Percentiles rank a stretch among this genome's conserved stretches.
These are phyloP conservation scores for Pogonomyrmex californicus DNA, from an alignment of 1,140 invertebrate genomes.

Conservation along the genomic window DNA sequence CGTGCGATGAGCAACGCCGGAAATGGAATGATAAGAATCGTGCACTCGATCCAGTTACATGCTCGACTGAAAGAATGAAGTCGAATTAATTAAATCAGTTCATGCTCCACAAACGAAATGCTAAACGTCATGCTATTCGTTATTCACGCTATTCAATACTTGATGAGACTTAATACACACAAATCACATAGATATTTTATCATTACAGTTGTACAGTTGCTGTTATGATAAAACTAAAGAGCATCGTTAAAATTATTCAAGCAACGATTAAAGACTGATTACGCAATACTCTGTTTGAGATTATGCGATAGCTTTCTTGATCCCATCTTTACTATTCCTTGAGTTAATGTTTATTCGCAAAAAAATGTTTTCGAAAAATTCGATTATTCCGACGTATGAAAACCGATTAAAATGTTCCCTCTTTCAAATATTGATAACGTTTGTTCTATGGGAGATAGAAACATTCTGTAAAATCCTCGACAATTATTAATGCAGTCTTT, in stretches of 20 bases:
- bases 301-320: slow-evolving; percentile 32
- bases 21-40: slow-evolving; percentile 64
- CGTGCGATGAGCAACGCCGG: slow-evolving; percentile 43
- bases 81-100: slow-evolving; percentile 24
- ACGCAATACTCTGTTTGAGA: slow-evolving; percentile 1
- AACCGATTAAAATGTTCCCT: not conserved
- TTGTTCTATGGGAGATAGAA: not conserved
- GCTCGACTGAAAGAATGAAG: not conserved
- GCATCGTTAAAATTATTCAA: not conserved
- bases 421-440: not conserved
- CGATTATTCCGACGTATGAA: not conserved
- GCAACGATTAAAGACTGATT: not conserved
- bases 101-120: not conserved
- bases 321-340: not conserved
- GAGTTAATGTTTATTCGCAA: not conserved
- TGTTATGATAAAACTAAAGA: not conserved
- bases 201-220: not conserved
- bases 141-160: not conserved
- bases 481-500: not conserved
- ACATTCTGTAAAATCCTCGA: not conserved
- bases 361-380: not conserved
- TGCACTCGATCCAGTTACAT: slow-evolving; percentile 12
- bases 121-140: not conserved
- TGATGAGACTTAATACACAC: not conserved
- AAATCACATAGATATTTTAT: not conserved